Evolutionary conservation across 1,140 invertebrate species (phyloP), one percentile per base, ranked within the genome.

Genomic region (Trichonephila clavipes): DNA sequence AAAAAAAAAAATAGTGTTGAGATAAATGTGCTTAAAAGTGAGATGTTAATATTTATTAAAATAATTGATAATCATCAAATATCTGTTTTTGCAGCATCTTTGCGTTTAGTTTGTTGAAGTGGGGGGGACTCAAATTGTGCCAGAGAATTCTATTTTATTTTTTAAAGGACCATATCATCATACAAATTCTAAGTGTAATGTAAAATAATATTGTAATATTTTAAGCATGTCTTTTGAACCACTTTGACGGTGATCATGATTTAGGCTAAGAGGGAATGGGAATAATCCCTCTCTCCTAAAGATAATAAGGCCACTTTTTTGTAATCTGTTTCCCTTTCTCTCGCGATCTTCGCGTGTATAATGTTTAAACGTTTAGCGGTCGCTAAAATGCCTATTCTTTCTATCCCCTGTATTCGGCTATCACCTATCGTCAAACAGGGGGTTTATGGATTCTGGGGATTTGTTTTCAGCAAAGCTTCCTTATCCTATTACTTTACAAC

Each of bases 381-480:
- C 34, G 61, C 62, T 88, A 40, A 64, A 88, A 88, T 88, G 58
- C 83, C n/a, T 88, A 24, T 88, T 89, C 66, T 28, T 44, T 59
- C 88, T 19, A 77, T 77, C 89, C 72, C 58, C 51, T 62, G n/a
- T 69, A 62, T 82, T 82, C 58, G 44, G 34, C 90, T 93, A 92
- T 92, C 81, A 69, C 81, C 83, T 92, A 92, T 92, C 85, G 59
- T 88, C 85, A 93, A 93, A 93, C 66, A 93, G 24, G 64, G 72
- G 91, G 91, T 88, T 93, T 93, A 93, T 87, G 91, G 91, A 93
- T 93, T 93, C 28, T 28, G n/a, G 91, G 85, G 91, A 93, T 93
- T 93, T 93, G 91, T 88, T 93, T 93, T 93, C 91, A 93, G 66
- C 51, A 77, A 93, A 93, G 83, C 91, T 88, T 93, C 91, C 90